Percentiles rank a stretch among this genome's conserved stretches.
Evolutionary conservation across 1,140 invertebrate species (phyloP).

Genomic region (Galleria mellonella): DNA sequence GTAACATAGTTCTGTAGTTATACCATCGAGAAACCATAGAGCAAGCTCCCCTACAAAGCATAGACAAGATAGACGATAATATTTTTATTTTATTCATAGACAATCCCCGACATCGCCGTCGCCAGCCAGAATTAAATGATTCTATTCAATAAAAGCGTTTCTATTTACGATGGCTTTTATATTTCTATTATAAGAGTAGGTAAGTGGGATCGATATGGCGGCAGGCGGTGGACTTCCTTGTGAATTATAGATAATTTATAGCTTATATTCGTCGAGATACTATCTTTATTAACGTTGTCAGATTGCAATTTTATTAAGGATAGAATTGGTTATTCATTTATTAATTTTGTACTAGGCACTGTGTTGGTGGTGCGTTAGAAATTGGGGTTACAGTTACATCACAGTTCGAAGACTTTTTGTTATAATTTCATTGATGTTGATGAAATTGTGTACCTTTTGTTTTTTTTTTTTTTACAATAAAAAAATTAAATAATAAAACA

Average conservation of each 20-base stretch:
- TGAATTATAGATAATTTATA: constrained; percentile 31
- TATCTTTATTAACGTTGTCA: constrained; percentile 28
- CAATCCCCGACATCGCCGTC: constrained; percentile 21
- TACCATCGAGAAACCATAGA: too few relatives aligned
- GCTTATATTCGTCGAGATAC: constrained; percentile 24
- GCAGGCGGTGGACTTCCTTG: constrained; percentile 6
- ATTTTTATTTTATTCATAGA: constrained; percentile 40
- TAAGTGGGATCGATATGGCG: constrained; percentile 21
- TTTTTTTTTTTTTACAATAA: too few relatives aligned
- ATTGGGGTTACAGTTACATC: too few relatives aligned
- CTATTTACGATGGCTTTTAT: constrained; percentile 29
- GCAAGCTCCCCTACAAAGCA: not conserved
- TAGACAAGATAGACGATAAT: constrained; percentile 8
- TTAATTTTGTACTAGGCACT: too few relatives aligned
- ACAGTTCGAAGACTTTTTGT: too few relatives aligned
- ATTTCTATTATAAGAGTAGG: constrained; percentile 28
- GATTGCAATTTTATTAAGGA: constrained; percentile 16
- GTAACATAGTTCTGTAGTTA: too few relatives aligned
- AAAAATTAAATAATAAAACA: too few relatives aligned
- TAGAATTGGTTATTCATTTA: not conserved
- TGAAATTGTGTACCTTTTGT: too few relatives aligned
- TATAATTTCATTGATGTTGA: too few relatives aligned
- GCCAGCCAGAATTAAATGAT: constrained; percentile 18
- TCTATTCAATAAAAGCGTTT: constrained; percentile 36
- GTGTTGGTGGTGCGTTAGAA: too few relatives aligned